These are phyloP conservation scores for Platalea minor DNA, from an alignment of 2,797 vertebrate genomes.

Conservation along the genomic window DNA sequence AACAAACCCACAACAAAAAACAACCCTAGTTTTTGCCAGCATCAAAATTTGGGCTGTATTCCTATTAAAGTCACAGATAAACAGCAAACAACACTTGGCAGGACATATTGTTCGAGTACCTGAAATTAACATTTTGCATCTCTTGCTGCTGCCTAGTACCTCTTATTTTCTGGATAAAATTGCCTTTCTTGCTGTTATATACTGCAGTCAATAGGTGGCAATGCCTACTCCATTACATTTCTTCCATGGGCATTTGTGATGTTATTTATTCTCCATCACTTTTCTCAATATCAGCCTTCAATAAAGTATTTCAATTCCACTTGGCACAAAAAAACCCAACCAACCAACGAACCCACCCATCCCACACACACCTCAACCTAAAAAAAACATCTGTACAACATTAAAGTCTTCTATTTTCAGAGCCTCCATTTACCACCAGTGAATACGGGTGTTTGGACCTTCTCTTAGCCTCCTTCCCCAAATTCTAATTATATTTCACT, in stretches of 20 bases:
- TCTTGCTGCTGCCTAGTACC: not conserved
- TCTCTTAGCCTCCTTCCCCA: not conserved
- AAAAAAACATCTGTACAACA: fast-evolving
- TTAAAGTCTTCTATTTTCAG: not conserved
- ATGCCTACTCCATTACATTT: not conserved
- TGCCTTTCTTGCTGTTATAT: not conserved
- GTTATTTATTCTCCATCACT: not conserved
- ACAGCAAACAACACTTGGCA: not conserved
- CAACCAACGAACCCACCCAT: too few relatives aligned
- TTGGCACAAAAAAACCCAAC: not conserved
- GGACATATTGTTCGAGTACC: not conserved
- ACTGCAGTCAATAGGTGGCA: constrained; percentile 5
- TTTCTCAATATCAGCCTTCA: not conserved
- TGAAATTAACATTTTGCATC: not conserved
- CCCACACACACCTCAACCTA: fast-evolving
- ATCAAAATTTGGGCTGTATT: not conserved
- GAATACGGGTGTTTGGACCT: not conserved
- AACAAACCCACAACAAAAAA: not conserved
- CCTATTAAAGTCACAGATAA: not conserved
- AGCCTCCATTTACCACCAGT: not conserved
- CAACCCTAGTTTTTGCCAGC: not conserved
- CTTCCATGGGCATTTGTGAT: not conserved
- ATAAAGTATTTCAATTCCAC: not conserved
- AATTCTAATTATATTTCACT: not conserved
- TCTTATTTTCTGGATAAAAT: not conserved